These are phyloP conservation scores for Nycticorax nycticorax DNA, from an alignment of 2,113 vertebrate species.

Conservation along the genomic window DNA sequence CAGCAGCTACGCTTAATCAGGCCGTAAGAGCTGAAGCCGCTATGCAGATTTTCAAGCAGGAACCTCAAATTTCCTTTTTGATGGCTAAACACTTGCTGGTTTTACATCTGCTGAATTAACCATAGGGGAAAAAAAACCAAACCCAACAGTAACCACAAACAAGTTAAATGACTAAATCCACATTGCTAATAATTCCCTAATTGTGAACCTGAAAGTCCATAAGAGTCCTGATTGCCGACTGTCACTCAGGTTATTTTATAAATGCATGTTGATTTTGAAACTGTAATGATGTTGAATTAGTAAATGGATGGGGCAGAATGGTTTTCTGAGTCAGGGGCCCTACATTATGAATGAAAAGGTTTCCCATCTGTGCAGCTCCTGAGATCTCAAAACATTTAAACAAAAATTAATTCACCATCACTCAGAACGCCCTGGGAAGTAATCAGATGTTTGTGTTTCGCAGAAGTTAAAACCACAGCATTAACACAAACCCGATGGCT, in stretches of 20 bases:
- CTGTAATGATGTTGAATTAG: background rate
- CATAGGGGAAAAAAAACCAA: background rate
- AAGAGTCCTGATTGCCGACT: background rate
- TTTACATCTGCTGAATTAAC: slow-evolving; percentile 7
- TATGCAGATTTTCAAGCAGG: background rate
- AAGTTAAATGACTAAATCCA: background rate
- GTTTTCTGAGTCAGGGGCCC: background rate
- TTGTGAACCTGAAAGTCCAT: background rate
- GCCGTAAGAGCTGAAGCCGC: background rate
- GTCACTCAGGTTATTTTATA: slow-evolving; percentile 3
- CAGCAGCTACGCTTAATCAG: background rate
- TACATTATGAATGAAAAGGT: slow-evolving; percentile 1
- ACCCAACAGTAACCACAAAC: background rate
- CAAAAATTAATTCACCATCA: slow-evolving; percentile 23
- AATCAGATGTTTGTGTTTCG: background rate
- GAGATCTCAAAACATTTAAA: slow-evolving; percentile 22
- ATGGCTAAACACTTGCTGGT: background rate
- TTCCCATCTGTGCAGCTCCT: background rate
- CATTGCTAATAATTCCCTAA: slow-evolving; percentile 12
- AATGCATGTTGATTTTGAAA: slow-evolving; percentile 23
- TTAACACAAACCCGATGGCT: background rate
- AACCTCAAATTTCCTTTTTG: slow-evolving; percentile 1
- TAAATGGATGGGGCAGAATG: background rate
- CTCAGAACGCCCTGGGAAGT: background rate
- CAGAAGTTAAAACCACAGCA: background rate